Percentiles rank a stretch among this genome's conserved stretches.
phyloP scores from a whole-genome alignment of 2,888 invertebrate species.

The Nebria salina region DNA sequence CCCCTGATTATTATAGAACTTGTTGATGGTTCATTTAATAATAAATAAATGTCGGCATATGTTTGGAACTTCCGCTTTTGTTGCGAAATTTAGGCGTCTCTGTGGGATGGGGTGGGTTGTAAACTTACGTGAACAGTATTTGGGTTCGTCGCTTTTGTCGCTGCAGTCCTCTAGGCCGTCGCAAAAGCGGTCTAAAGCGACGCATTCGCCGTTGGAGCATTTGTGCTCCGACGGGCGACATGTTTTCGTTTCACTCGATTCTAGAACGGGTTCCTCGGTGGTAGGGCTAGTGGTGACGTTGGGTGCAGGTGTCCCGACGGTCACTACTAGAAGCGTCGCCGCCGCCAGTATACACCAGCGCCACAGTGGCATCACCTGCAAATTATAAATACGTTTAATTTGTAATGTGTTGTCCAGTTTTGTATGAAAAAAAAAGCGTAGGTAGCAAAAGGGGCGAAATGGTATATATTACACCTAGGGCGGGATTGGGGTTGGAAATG shows the following conservation, averaged over 20 bases:
- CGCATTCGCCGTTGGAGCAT: conserved; percentile 68
- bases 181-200: conserved; percentile 79
- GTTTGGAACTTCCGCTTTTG: too few species aligned
- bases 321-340: conserved; percentile 13
- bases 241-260: conserved; percentile 21
- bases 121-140: conserved; percentile 78
- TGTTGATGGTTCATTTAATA: too few species aligned
- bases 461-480: neutral
- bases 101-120: too few species aligned
- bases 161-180: conserved; percentile 81
- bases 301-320: conserved; percentile 6
- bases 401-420: too few species aligned
- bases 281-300: conserved; percentile 11
- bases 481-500: neutral
- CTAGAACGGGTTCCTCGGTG: neutral
- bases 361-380: conserved; percentile 35
- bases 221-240: conserved; percentile 63
- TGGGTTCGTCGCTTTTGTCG: conserved; percentile 80
- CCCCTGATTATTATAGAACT: too few species aligned
- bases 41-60: too few species aligned
- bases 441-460: too few species aligned
- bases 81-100: too few species aligned
- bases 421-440: too few species aligned
- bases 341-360: conserved; percentile 11
- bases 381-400: neutral